phyloP scores from a whole-genome alignment of 2,113 vertebrate species.

The Lipotes vexillifer region DNA sequence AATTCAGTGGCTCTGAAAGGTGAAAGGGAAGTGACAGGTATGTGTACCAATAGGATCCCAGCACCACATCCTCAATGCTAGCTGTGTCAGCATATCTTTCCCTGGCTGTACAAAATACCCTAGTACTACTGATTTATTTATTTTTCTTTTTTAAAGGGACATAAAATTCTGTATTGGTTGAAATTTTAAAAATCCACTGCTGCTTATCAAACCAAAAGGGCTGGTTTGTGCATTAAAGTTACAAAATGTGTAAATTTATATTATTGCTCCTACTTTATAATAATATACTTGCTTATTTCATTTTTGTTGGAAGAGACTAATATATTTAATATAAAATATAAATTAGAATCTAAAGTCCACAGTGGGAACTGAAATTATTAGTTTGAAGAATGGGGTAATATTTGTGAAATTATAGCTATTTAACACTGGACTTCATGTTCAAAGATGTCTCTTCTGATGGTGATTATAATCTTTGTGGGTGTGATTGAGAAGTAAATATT shows the following conservation, averaged over 20 bases:
- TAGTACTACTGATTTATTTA: background rate
- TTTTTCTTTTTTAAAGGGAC: background rate
- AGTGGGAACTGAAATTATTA: background rate
- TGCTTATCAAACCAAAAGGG: conserved; percentile 7
- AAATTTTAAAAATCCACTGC: background rate
- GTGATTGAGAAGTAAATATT: background rate
- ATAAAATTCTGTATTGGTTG: background rate
- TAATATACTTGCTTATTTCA: background rate
- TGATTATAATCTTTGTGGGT: background rate
- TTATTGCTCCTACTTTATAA: background rate
- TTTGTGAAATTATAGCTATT: conserved; percentile 28
- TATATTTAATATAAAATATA: conserved; percentile 4
- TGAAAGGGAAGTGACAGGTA: background rate
- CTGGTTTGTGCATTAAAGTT: background rate
- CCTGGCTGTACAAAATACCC: background rate
- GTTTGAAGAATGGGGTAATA: background rate
- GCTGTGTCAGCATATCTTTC: background rate
- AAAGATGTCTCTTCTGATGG: background rate
- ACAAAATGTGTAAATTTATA: background rate
- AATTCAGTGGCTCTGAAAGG: background rate
- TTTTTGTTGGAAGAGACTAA: conserved; percentile 5
- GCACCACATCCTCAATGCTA: background rate
- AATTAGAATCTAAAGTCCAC: background rate
- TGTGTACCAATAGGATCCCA: background rate
- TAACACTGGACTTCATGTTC: background rate